Evolutionary conservation across 35 echinoderm and acorn worm genomes (phyloP).

Genomic region (Lytechinus pictus): DNA sequence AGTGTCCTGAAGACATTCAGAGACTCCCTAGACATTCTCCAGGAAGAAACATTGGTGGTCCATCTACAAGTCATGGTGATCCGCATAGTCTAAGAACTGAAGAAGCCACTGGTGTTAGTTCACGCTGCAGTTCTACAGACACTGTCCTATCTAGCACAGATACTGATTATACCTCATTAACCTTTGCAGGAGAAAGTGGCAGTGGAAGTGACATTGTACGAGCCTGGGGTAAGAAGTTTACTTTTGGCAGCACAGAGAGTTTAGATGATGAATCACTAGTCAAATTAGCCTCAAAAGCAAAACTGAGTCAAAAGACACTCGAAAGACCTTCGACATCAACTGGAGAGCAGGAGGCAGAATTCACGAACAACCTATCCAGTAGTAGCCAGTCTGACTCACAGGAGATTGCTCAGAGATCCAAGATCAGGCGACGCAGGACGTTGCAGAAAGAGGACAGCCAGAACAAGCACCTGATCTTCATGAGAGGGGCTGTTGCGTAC

Average conservation of each 20-base stretch:
- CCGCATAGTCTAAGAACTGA: background rate
- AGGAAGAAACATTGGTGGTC: background rate
- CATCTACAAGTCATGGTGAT: constrained; percentile 33
- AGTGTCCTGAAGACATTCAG: constrained; percentile 27
- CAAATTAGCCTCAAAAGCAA: constrained; percentile 5
- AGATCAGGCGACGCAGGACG: constrained; percentile 58
- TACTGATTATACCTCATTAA: constrained; percentile 60
- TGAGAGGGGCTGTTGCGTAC: constrained; percentile 69
- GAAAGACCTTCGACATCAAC: background rate
- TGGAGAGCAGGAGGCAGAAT: constrained; percentile 20
- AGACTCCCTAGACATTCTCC: constrained; percentile 29
- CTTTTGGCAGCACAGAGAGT: constrained; percentile 80
- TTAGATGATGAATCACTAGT: constrained; percentile 71
- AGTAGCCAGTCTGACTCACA: constrained; percentile 77
- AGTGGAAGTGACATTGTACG: constrained; percentile 78
- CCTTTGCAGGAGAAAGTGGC: constrained; percentile 74
- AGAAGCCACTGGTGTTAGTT: constrained; percentile 21
- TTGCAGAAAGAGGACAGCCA: constrained; percentile 55
- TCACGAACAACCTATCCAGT: constrained; percentile 62
- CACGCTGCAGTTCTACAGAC: constrained; percentile 75
- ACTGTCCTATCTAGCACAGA: constrained; percentile 76
- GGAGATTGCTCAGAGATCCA: constrained; percentile 44
- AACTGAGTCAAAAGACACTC: background rate
- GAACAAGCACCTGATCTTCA: constrained; percentile 74
- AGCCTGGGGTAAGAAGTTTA: constrained; percentile 85